Base-by-base conservation (phyloP, 2,888 invertebrate genomes). In the Dolomedes plantarius region DNA sequence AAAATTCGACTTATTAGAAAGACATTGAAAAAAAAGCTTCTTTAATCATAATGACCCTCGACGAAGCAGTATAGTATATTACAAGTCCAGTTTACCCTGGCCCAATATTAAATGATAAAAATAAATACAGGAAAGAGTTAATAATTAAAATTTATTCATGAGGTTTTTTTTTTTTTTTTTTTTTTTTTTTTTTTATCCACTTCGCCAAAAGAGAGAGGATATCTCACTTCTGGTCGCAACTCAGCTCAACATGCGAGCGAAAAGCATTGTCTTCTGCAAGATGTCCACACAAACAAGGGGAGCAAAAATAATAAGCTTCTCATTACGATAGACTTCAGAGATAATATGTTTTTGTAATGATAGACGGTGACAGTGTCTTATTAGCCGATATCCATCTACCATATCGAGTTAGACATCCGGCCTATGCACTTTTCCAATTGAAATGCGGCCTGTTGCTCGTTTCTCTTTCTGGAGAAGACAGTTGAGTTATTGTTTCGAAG, bases 381-480 rank as follows among this genome's bases (percentile, higher is more conserved):
- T 85, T 85, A 85, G 73, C 32, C 72, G 83, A 85, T 85, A 85
- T 68, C 71, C 83, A 85, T 85, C 83, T 85, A 64, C 64, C 71
- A 64, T 75, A 74, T 68, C 74, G 68, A 39, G 73, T 27, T 32
- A 77, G 46, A 80, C 83, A 85, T 85, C 83, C 83, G 83, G 83
- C 73, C 39, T n/a, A 41, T 13, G 69, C 23, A 56, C 56, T 16
- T 56, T 36, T 69, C 28, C 27, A 69, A 75, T 81, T 75, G 68
- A 81, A 74, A 76, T 83, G 11, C 65, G 29, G 3, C 31, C 11
- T 9, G 13, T 16, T 6, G 36, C 36, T 9, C 36, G 9, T 36
- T 9, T 36, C 6, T 9, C 36, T 36, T 9, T 5, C n/a, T 36
- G 9, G 36, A 36, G 36, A 36, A 36, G 9, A 36, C 36, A 9